Evolutionary conservation across 37 sponge, comb jelly and placozoan genomes (phyloP), one percentile per base, ranked within the genome.

Genomic region (Amphimedon queenslandica): DNA sequence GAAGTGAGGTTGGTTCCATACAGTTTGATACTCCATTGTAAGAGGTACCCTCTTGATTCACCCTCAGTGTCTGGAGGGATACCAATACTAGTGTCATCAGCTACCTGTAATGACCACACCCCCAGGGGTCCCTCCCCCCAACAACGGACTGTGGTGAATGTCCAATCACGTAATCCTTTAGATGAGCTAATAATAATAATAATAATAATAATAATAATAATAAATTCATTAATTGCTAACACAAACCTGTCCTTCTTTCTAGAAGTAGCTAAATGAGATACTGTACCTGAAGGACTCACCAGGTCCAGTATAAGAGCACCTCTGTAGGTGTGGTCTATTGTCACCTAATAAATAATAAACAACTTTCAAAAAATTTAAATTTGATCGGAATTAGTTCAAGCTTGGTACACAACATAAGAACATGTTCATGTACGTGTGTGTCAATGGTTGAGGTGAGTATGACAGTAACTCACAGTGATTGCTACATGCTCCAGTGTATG

Each of bases 401-500:
- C n/a, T n/a, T n/a, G n/a, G n/a, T n/a, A n/a, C n/a, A n/a, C n/a
- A n/a, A n/a, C n/a, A n/a, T n/a, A n/a, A n/a, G n/a, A n/a, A n/a
- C n/a, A n/a, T n/a, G n/a, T n/a, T n/a, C n/a, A n/a, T n/a, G n/a
- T n/a, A n/a, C n/a, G n/a, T n/a, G n/a, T n/a, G n/a, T n/a, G n/a
- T n/a, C n/a, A n/a, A n/a, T n/a, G n/a, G n/a, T n/a, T n/a, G n/a
- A n/a, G n/a, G n/a, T n/a, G n/a, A n/a, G n/a, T n/a, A n/a, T n/a
- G n/a, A n/a, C n/a, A 53, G 2, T n/a, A 38, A 66, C 68, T 64
- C 24, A 43, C 57, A 27, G 36, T 41, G 34, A 90, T 64, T 27
- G 80, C 66, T 8, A 90, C 90, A 72, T 90, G 80, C 67, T 90
- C 85, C 73, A 90, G 63, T 29, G 81, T 77, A 38, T 33, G 33